These are phyloP conservation scores for Papilio polyxenes DNA, from an alignment of 1,140 invertebrate genomes.

Conservation along the genomic window DNA sequence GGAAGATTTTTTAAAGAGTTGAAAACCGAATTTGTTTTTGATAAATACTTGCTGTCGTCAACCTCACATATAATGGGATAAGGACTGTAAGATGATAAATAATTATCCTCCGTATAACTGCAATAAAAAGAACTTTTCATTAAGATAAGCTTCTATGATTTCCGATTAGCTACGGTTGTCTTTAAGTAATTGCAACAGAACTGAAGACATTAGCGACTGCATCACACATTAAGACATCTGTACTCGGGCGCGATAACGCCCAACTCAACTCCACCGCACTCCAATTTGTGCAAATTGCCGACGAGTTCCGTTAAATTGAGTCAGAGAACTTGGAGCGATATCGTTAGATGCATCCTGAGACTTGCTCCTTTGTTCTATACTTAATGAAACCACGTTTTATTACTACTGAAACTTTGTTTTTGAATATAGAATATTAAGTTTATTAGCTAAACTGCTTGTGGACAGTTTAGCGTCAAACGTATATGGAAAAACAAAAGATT, in stretches of 20 bases:
- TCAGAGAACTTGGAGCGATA: constrained; percentile 48
- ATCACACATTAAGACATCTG: constrained; percentile 37
- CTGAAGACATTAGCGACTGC: constrained; percentile 28
- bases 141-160: constrained; percentile 3
- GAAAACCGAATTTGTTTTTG: too few species aligned
- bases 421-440: constrained; percentile 11
- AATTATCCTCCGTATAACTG: too few species aligned
- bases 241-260: constrained; percentile 41
- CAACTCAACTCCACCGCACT: constrained; percentile 41
- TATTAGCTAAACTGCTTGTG: background rate
- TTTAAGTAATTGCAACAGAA: constrained; percentile 36
- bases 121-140: background rate
- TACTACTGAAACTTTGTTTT: constrained; percentile 11
- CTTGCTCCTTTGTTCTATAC: constrained; percentile 41
- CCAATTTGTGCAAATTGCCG: constrained; percentile 52
- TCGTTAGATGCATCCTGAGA: constrained; percentile 46
- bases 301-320: constrained; percentile 47
- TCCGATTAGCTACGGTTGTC: background rate
- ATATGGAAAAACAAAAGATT: background rate
- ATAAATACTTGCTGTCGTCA: too few species aligned
- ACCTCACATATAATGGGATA: too few species aligned
- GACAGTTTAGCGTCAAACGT: background rate
- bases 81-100: too few species aligned
- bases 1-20: too few species aligned
- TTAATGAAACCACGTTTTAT: constrained; percentile 47